Conservation (phyloP, 2,797 vertebrate species). For the Pangasius mekongensis region DNA sequence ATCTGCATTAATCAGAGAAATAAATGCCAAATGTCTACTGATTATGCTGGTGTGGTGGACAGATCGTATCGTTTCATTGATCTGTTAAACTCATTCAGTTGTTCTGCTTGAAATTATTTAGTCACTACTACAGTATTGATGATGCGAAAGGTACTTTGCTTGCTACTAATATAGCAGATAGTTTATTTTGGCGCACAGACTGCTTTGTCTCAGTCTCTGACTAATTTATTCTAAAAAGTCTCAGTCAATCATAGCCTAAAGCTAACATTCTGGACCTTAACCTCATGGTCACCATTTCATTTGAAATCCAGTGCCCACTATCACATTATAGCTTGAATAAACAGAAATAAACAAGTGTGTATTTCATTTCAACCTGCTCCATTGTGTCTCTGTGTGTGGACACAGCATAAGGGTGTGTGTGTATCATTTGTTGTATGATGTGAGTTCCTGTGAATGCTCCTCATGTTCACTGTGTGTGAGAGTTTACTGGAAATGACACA, state of each 20-base stretch:
- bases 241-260: not conserved
- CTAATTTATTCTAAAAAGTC: not conserved
- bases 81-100: not conserved
- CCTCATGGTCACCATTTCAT: not conserved
- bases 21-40: not conserved
- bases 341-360: not conserved
- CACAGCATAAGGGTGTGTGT: not conserved
- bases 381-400: not conserved
- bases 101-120: not conserved
- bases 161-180: not conserved
- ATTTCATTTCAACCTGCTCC: not conserved
- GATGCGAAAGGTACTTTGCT: not conserved
- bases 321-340: not conserved
- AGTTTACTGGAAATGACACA: slow-evolving; percentile 27
- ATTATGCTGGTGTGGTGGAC: not conserved
- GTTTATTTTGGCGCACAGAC: not conserved
- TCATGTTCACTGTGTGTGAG: not conserved
- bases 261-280: not conserved
- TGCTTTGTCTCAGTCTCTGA: not conserved
- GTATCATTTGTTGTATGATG: not conserved
- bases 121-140: not conserved
- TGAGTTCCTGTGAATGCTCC: slow-evolving; percentile 1
- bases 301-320: not conserved
- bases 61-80: not conserved
- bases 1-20: not conserved